Base-by-base conservation (phyloP, 1,140 invertebrate genomes). In the Heliconius hewitsoni region DNA sequence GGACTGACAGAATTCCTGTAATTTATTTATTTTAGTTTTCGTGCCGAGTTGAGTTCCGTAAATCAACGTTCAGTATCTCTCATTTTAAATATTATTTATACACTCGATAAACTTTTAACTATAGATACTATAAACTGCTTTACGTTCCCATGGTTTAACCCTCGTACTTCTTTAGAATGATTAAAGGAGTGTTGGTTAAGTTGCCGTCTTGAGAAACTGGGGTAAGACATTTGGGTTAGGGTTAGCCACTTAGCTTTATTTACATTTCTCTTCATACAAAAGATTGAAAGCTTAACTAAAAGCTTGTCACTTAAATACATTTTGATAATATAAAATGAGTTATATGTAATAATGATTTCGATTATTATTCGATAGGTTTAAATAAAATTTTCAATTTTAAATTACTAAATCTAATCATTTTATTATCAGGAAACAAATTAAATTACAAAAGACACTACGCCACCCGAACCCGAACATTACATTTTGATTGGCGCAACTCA, bases 201-300 rank as follows among this genome's bases (percentile, higher is more conserved):
- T 66, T 66, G 60, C 60, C 60, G 60, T 66, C 60, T 66, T 30
- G 60, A 66, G 60, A 66, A 66, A 27, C n/a, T 30, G 23, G 60
- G 60, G 60, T 66, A 66, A 66, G 60, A 66, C 60, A 4, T 66
- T 66, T 23, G 13, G 0, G 27, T 16, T 30, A 66, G 60, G 60
- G 60, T 66, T 66, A n/a, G 23, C 60, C 60, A 66, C 60, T 66
- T 66, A n/a, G 60, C 11, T 66, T 30, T 66, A 66, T 66, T 66
- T 66, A 66, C 60, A 66, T 66, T 37, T 16, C 9, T 30, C 4
- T 30, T 11, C 16, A 66, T 66, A 57, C n/a, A 23, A 60, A 66
- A 66, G 3, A 27, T 46, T 66, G 9, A 66, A 30, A 66, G 60
- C 23, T 27, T 13, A 16, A 66, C 23, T 66, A 66, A 66, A 66